These are phyloP conservation scores for Gordius sp. DNA, from an alignment of 2,888 invertebrate genomes.

Conservation along the genomic window DNA sequence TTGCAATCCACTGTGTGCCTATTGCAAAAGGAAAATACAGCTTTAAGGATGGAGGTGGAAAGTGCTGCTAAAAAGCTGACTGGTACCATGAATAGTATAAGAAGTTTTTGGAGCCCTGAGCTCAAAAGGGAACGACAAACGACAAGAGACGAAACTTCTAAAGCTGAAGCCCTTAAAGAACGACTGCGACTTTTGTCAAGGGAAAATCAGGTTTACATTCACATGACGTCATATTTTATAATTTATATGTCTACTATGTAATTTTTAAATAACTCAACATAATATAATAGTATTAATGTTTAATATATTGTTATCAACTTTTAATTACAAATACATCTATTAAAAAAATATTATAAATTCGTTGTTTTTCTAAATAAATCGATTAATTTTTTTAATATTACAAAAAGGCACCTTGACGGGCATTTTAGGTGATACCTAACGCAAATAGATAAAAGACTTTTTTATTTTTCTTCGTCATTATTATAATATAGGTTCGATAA, in stretches of 20 bases:
- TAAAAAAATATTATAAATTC: too few relatives aligned
- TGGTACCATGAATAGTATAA: conserved; percentile 96
- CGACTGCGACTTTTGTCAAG: conserved; percentile 17
- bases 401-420: too few relatives aligned
- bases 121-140: conserved; percentile 84
- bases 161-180: conserved; percentile 55
- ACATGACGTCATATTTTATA: conserved; percentile 1
- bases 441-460: too few relatives aligned
- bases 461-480: too few relatives aligned
- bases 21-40: conserved; percentile 63
- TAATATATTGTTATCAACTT: not conserved
- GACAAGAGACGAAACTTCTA: conserved; percentile 84
- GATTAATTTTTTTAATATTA: too few relatives aligned
- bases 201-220: conserved; percentile 20
- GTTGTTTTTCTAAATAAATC: too few relatives aligned
- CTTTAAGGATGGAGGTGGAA: conserved; percentile 71
- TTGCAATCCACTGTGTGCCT: not conserved
- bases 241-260: not conserved
- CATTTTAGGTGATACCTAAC: too few relatives aligned
- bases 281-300: not conserved
- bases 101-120: conserved; percentile 99
- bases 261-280: not conserved
- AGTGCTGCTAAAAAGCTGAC: conserved; percentile 84
- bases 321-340: too few relatives aligned
- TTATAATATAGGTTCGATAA: too few relatives aligned